Evolutionary conservation across 2,113 vertebrate species (phyloP).

Genomic region (Pipra filicauda): DNA sequence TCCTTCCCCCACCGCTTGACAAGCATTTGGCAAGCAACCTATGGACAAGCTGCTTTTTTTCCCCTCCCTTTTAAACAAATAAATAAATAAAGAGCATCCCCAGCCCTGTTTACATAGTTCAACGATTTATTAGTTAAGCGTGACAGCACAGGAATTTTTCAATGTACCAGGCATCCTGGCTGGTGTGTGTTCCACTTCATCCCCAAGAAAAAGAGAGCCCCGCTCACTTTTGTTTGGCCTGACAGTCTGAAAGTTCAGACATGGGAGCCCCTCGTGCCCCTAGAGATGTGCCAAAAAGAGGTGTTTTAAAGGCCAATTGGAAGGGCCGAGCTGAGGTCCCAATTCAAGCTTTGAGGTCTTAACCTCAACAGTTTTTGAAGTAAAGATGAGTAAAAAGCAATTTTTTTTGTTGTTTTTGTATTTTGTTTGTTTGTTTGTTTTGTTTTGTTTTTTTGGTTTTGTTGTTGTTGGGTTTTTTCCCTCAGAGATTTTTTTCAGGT

Average conservation of each 20-base stretch:
- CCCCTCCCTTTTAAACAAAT: background rate
- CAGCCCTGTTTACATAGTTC: background rate
- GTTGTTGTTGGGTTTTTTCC: background rate
- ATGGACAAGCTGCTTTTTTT: accelerated
- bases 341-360: background rate
- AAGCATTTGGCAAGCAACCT: background rate
- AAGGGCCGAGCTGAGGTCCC: background rate
- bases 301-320: background rate
- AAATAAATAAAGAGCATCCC: constrained; percentile 28
- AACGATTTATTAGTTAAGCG: background rate
- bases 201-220: background rate
- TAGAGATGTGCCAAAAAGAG: background rate
- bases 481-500: background rate
- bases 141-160: constrained; percentile 63
- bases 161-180: background rate
- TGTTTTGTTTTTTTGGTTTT: too few species aligned
- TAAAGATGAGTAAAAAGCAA: background rate
- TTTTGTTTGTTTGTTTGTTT: too few species aligned
- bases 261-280: background rate
- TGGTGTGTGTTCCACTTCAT: background rate
- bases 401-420: background rate
- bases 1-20: background rate
- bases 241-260: background rate
- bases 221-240: background rate
- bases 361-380: background rate